Base-by-base conservation (phyloP, 2,797 vertebrate species). In the Scarus forsteni region DNA sequence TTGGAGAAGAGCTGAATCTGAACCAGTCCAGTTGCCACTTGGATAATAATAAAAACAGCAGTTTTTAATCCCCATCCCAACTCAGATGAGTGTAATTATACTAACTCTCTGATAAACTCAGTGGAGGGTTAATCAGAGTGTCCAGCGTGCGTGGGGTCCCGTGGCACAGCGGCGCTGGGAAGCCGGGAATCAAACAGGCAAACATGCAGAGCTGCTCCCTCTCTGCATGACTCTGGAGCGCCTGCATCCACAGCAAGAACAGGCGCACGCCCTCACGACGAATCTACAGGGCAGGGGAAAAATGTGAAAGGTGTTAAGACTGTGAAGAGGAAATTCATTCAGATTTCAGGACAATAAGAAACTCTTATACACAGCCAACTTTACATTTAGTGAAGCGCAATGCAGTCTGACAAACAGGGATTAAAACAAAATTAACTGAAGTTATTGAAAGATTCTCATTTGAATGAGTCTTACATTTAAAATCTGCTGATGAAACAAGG, bases 231-330 rank as follows among this genome's bases (percentile, higher is more conserved):
- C 92, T 96, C 74, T 99, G 98, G 80, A 99, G 92, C 7, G 97
- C 97, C 95, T 99, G 98, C 91, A 99, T 94, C 98, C 98, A 99
- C 73, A 99, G 82, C 84, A 99, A 92, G 91, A 99, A 99, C 83
- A 99, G 92, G 63, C 98, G 97, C 65, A 99, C 95, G 1, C 98
- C 98, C 91, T 99, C 98, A 80, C 97, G 95, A 8, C 98, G 97
- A 82, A 99, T 99, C 98, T 99, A 84, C 75, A 73, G 50, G 0
- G 43, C 0, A 27, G 39, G 48, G 1, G 39, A 50, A 36, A 39
- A 3, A 49, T 49, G 9, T 5, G 8, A 10, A 19, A 10, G 1
- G 7, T 14, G 52, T 38, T 10, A 38, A n/a, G 14, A 54, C 1
- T 4, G 2, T 36, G 27, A 27, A 27, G 27, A 27, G 2, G 27